A percentile compares a stretch with the other conserved stretches of the same genome.
Conservation (phyloP, 2,113 vertebrate genomes). For the Phainopepla nitens region DNA sequence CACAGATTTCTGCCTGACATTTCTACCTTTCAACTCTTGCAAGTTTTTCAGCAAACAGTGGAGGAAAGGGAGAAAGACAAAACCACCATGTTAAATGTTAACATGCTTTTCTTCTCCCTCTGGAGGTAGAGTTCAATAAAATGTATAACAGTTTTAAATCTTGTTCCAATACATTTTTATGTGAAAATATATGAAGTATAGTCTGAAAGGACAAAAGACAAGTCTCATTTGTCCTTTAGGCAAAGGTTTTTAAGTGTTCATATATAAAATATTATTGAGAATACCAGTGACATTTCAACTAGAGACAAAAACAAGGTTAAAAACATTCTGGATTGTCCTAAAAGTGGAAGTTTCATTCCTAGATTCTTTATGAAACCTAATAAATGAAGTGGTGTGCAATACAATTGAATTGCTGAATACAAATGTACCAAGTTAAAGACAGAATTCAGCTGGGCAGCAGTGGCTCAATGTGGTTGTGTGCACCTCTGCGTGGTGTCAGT, state of each 20-base stretch:
- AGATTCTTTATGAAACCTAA: neutral
- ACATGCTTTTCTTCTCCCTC: slow-evolving; percentile 38
- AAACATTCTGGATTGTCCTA: neutral
- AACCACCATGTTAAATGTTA: slow-evolving; percentile 54
- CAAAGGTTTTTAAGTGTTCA: slow-evolving; percentile 32
- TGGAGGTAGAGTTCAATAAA: slow-evolving; percentile 32
- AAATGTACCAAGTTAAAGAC: neutral
- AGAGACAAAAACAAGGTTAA: slow-evolving; percentile 29
- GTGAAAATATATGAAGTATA: slow-evolving; percentile 31
- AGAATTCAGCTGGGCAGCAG: neutral
- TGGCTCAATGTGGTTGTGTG: rapidly evolving
- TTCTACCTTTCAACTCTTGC: slow-evolving; percentile 33
- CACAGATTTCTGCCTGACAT: slow-evolving; percentile 28
- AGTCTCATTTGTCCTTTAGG: slow-evolving; percentile 54
- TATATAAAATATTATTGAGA: slow-evolving; percentile 46
- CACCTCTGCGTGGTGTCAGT: rapidly evolving
- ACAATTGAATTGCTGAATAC: neutral
- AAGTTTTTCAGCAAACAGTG: slow-evolving; percentile 39
- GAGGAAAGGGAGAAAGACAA: slow-evolving; percentile 12
- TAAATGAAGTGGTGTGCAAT: neutral
- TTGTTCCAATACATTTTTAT: slow-evolving; percentile 57
- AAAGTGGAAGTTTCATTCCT: neutral
- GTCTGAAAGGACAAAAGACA: slow-evolving; percentile 43
- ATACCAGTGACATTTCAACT: slow-evolving; percentile 23
- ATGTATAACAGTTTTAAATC: slow-evolving; percentile 27